Base-by-base conservation (phyloP, 2,113 vertebrate genomes). In the Diadophis punctatus region DNA sequence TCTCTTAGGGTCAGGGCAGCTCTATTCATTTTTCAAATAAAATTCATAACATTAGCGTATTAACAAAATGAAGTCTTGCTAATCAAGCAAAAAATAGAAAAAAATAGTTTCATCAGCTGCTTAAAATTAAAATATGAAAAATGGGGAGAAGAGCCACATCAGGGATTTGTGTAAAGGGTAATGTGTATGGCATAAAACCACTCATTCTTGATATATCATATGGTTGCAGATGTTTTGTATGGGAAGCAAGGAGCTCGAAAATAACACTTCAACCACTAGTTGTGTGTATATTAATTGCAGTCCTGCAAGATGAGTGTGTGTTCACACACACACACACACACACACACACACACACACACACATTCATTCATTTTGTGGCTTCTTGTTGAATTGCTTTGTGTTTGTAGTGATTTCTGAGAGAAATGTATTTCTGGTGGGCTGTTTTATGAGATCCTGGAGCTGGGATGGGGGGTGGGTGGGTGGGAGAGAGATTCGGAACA, bases 401-500 rank as follows among this genome's bases (percentile, higher is more conserved):
- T 23, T n/a, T 39, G 12, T 56, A n/a, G 49, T 89, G 89, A 94
- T 90, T 93, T 46, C 56, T 9, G 56, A 90, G 93, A 94, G 92
- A 96, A 94, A 60, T 95, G 90, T 93, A 94, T 96, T 96, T 97
- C 91, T 92, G 92, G 87, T 5, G 84, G 92, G 93, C 85, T 93
- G 95, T 95, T 97, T 96, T 96, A 96, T 95, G 96, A 94, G 96
- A 92, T 96, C 91, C 95, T 92, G 93, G 95, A 95, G 95, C 95
- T 96, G 94, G 52, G 63, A 80, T 53, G 25, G 93, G 95, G 63
- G 88, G 53, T 25, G 93, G 95, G 63, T 46, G 88, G 46, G 58
- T 43, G 92, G 53, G 88, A 52, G 91, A 96, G 95, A 93, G 95
- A 96, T 94, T 87, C 74, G 93, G 97, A 99, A 99, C 99, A 99